A percentile compares a stretch with the other conserved stretches of the same genome.
Evolutionary conservation across 2,797 vertebrate genomes (phyloP).

Genomic region (Limnodromus scolopaceus): DNA sequence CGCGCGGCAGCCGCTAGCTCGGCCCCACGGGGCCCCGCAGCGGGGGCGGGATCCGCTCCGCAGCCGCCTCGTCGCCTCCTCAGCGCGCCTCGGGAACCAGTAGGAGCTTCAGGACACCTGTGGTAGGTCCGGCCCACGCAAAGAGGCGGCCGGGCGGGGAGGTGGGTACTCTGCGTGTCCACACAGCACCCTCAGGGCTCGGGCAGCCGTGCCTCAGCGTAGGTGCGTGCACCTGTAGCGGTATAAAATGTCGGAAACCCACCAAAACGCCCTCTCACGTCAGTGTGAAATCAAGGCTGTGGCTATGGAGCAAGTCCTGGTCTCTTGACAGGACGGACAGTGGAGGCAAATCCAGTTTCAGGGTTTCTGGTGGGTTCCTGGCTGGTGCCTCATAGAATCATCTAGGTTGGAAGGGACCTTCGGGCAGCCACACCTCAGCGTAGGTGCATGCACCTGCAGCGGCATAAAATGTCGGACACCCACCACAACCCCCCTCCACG

Average conservation of each 20-base stretch:
- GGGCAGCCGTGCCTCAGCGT: neutral
- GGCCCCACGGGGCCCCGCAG: neutral
- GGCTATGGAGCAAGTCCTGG: accelerated
- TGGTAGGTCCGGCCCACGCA: neutral
- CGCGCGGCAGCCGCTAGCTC: neutral
- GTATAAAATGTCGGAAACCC: too few relatives aligned
- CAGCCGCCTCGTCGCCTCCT: neutral
- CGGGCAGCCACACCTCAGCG: too few relatives aligned
- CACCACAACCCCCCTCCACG: accelerated
- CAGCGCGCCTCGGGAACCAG: too few relatives aligned
- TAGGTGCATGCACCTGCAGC: neutral
- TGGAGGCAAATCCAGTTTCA: too few relatives aligned
- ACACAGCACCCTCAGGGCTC: neutral
- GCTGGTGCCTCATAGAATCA: neutral
- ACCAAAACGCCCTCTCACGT: accelerated
- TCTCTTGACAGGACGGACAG: accelerated
- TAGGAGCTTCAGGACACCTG: neutral
- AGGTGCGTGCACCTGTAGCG: accelerated
- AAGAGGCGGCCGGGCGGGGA: neutral
- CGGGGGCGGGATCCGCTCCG: too few relatives aligned
- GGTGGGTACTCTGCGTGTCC: too few relatives aligned
- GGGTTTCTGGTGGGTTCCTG: neutral
- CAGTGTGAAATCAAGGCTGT: neutral
- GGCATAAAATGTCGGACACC: accelerated
- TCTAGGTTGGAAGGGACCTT: neutral